These are phyloP conservation scores for Aplocera efformata DNA, from an alignment of 2,888 invertebrate species.

Conservation along the genomic window DNA sequence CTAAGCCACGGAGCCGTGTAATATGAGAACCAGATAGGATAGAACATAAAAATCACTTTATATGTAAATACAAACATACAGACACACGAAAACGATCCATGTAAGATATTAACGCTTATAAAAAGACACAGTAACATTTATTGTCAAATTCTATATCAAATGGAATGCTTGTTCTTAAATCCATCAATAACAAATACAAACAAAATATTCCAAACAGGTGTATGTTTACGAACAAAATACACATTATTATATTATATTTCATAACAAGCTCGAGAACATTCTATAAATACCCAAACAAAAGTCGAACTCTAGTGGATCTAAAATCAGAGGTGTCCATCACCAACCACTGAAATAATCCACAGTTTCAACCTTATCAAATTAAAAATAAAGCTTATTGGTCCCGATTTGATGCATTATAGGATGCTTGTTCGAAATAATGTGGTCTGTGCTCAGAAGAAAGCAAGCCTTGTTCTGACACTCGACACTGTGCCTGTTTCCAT, in stretches of 20 bases:
- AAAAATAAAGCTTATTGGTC: slow-evolving; percentile 21
- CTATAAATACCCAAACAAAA: slow-evolving; percentile 26
- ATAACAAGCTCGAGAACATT: slow-evolving; percentile 15
- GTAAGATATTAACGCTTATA: too few species aligned
- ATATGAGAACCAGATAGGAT: too few species aligned
- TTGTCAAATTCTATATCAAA: too few species aligned
- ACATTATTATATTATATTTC: slow-evolving; percentile 18
- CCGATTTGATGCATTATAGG: slow-evolving; percentile 1
- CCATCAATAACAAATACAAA: too few species aligned
- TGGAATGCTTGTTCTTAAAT: too few species aligned
- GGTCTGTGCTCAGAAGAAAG: slow-evolving; percentile 63
- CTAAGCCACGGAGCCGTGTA: too few species aligned
- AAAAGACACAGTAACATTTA: too few species aligned
- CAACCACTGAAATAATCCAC: not conserved
- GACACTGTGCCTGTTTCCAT: slow-evolving; percentile 56
- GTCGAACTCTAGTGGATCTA: slow-evolving; percentile 17
- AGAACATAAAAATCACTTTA: too few species aligned
- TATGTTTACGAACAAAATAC: slow-evolving; percentile 5
- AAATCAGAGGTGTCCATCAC: slow-evolving; percentile 25
- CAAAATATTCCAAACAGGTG: too few species aligned
- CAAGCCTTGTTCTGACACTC: slow-evolving; percentile 71
- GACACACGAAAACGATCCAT: too few species aligned
- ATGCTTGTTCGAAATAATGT: slow-evolving; percentile 40
- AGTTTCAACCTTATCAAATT: slow-evolving; percentile 14
- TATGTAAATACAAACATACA: too few species aligned